Evolutionary conservation across 1,140 invertebrate species (phyloP), one percentile per base, ranked within the genome.

Genomic region (Helicoverpa armigera): DNA sequence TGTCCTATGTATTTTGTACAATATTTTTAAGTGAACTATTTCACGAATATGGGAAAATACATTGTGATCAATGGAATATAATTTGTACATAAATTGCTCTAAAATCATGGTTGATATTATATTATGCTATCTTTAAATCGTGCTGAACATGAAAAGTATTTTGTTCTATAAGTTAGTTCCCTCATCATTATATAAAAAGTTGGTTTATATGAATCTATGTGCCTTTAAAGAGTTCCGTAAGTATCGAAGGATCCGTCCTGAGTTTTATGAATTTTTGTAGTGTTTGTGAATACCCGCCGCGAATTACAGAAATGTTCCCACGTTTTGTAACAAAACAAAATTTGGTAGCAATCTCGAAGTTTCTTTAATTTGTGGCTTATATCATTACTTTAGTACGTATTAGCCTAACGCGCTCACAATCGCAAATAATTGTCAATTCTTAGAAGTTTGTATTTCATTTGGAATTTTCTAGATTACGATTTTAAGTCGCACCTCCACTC

Each of bases 151-250:
- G 1, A 43, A 5, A 43, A 43, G 35, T 2, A 50, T 12, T 75
- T 61, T 75, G 73, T 75, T 75, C 73, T 75, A 75, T 75, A 75
- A 75, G 73, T 75, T 61, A 51, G 11, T 75, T 75, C 12, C 23
- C 73, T 16, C 18, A 31, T 58, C 54, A 60, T n/a, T 43, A 35
- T 67, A 48, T 65, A 72, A 58, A 7, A 67, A 31, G 56, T 72
- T 69, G 18, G 65, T 70, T 72, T 60, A 63, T 29, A 50, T 61
- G 56, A 61, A 61, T 75, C 56, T 48, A 75, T 75, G 73, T 75
- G 73, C 73, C 73, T 75, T 75, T 50, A 29, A 53, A 56, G 70
- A 78, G 80, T 82, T 82, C 80, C 80, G 80, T 82, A 82, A 61
- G 80, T 50, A 35, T 53, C 54, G 31, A 50, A 63, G 67, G 73